Evolutionary conservation across 2,888 invertebrate genomes (phyloP).

Genomic region (Iphiclides podalirius): DNA sequence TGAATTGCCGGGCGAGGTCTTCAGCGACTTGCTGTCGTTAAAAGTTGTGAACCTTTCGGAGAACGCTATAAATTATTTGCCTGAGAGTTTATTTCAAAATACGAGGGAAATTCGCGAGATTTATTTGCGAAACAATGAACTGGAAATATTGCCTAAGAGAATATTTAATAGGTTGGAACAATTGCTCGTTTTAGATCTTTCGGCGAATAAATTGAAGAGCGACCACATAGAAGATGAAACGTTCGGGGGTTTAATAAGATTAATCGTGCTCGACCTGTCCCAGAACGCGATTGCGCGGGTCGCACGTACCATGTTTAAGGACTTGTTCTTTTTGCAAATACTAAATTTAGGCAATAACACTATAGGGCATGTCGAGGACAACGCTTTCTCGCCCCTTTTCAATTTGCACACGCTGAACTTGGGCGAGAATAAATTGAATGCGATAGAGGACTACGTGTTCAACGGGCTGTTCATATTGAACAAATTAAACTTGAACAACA

Average conservation of each 20-base stretch:
- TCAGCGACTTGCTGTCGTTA: conserved; percentile 88
- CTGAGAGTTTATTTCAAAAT: conserved; percentile 89
- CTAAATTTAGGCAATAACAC: conserved; percentile 92
- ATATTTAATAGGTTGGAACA: conserved; percentile 92
- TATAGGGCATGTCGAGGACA: conserved; percentile 90
- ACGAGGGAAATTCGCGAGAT: conserved; percentile 90
- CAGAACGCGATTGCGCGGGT: conserved; percentile 90
- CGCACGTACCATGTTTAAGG: conserved; percentile 90
- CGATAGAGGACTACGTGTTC: conserved; percentile 89
- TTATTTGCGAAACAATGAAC: conserved; percentile 91
- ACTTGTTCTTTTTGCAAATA: conserved; percentile 92
- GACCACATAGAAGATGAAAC: conserved; percentile 92
- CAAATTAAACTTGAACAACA: conserved; percentile 91
- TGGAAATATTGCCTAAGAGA: conserved; percentile 90
- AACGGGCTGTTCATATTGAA: conserved; percentile 91
- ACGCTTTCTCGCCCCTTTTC: conserved; percentile 91
- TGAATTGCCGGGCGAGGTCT: conserved; percentile 87
- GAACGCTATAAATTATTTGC: conserved; percentile 90
- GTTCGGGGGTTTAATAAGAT: conserved; percentile 90
- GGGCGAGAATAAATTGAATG: conserved; percentile 90
- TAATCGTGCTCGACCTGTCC: conserved; percentile 92
- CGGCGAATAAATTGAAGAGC: conserved; percentile 91
- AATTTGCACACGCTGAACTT: conserved; percentile 94
- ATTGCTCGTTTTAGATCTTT: conserved; percentile 91
- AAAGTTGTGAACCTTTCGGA: conserved; percentile 91